phyloP scores from a whole-genome alignment of 2,113 vertebrate genomes.

The Alligator sinensis region DNA sequence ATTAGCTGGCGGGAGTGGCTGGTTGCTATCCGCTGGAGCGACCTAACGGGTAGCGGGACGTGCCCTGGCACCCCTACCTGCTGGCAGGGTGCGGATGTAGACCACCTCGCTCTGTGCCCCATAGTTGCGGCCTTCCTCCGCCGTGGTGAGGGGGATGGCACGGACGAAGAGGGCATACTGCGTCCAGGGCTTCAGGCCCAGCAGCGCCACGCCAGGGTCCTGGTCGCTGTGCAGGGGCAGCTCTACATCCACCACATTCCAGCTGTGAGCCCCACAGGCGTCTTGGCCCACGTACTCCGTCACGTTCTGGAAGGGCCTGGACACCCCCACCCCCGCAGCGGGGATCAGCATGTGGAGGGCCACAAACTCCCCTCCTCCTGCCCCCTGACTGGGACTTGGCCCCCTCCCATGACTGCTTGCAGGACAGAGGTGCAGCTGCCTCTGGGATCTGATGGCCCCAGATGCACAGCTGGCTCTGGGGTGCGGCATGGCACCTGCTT shows the following conservation, averaged over 20 bases:
- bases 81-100: conserved; percentile 83
- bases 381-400: neutral
- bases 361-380: rapidly evolving
- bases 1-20: neutral
- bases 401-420: neutral
- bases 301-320: conserved; percentile 85
- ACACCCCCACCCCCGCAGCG: neutral
- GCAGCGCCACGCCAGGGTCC: conserved; percentile 76
- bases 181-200: conserved; percentile 84
- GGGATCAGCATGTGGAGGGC: neutral
- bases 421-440: too few relatives aligned
- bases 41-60: too few relatives aligned
- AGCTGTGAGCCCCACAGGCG: conserved; percentile 82
- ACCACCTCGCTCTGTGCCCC: conserved; percentile 85
- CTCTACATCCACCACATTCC: conserved; percentile 85
- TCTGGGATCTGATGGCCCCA: neutral
- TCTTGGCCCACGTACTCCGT: conserved; percentile 84
- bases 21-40: neutral
- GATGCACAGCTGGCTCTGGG: neutral
- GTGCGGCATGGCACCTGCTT: neutral
- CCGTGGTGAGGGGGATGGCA: conserved; percentile 83
- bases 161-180: conserved; percentile 85
- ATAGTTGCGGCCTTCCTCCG: conserved; percentile 80
- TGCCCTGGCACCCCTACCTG: conserved; percentile 67
- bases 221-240: conserved; percentile 80